These are phyloP conservation scores for Harpalus rufipes DNA, from an alignment of 2,888 invertebrate genomes.

Conservation along the genomic window DNA sequence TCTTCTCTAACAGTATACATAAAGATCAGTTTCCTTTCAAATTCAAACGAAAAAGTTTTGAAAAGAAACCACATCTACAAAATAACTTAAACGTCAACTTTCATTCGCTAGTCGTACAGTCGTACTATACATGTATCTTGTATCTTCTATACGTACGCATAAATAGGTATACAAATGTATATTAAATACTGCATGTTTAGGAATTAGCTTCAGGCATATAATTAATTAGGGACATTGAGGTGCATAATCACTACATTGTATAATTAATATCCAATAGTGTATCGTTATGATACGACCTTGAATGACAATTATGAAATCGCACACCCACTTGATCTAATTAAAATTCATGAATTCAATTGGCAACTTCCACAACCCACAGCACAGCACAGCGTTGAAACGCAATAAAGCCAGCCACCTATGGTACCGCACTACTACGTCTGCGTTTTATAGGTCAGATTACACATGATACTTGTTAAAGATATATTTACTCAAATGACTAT, in stretches of 20 bases:
- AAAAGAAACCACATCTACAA: too few relatives aligned
- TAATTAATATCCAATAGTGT: conserved; percentile 3
- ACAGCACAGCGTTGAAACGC: background rate
- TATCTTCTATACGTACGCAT: too few relatives aligned
- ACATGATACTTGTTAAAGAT: conserved; percentile 60
- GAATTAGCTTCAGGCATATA: background rate
- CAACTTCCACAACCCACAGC: conserved; percentile 15
- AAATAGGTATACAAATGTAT: too few relatives aligned
- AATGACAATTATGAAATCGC: conserved; percentile 30
- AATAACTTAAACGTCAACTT: too few relatives aligned
- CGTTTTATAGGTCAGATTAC: conserved; percentile 17
- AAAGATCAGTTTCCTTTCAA: too few relatives aligned
- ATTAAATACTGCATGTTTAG: background rate
- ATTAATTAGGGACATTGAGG: background rate
- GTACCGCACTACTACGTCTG: conserved; percentile 14
- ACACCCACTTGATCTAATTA: conserved; percentile 40
- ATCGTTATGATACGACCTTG: conserved; percentile 46
- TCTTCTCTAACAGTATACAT: too few relatives aligned
- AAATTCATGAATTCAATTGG: conserved; percentile 59
- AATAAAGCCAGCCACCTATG: conserved; percentile 1
- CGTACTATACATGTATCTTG: background rate
- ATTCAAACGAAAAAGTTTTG: too few relatives aligned
- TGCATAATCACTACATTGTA: background rate
- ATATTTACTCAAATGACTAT: conserved; percentile 34
- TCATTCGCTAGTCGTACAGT: too few relatives aligned